These are phyloP conservation scores for Galagoides demidoff DNA, from an alignment of 2,797 vertebrate genomes.

Conservation along the genomic window DNA sequence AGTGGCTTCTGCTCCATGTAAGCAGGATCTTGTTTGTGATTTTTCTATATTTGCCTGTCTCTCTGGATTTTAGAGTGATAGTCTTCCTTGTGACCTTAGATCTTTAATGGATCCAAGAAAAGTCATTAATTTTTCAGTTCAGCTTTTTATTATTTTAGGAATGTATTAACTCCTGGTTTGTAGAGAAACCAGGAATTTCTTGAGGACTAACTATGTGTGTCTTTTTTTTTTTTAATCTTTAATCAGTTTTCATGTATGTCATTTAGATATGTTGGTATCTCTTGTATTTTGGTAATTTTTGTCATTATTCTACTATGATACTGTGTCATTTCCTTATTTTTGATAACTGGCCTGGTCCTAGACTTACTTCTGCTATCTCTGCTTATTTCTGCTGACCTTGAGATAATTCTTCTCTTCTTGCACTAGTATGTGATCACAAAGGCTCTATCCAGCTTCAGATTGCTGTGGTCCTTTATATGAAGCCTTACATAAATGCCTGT, in stretches of 20 bases:
- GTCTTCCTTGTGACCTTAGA: neutral
- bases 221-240: neutral
- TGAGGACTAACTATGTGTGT: neutral
- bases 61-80: neutral
- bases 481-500: neutral
- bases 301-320: neutral
- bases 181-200: neutral
- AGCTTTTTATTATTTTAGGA: neutral
- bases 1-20: neutral
- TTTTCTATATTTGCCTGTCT: neutral
- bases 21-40: neutral
- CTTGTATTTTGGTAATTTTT: neutral
- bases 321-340: neutral
- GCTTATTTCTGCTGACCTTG: neutral
- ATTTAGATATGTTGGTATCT: neutral
- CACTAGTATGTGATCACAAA: neutral
- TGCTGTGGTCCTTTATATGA: neutral
- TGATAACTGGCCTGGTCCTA: neutral
- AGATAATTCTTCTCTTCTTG: neutral
- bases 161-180: neutral
- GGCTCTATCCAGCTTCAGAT: neutral
- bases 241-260: neutral
- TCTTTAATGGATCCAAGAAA: neutral
- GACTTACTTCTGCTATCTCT: neutral
- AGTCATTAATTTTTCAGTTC: neutral